Conservation (phyloP, 2,888 invertebrate genomes). For the Brachyptera risi region DNA sequence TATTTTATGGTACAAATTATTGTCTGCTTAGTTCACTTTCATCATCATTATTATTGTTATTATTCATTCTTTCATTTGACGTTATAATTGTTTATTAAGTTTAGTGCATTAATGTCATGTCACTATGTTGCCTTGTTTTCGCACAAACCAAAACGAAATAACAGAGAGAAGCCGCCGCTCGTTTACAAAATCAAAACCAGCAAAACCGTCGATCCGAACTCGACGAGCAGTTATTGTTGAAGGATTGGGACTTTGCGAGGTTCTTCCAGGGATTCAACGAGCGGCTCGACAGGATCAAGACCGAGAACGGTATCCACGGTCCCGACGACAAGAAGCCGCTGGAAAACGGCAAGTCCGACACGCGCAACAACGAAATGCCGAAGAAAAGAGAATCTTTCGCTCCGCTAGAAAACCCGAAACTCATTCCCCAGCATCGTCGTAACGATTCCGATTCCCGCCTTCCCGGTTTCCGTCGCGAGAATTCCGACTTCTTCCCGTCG, state of each 20-base stretch:
- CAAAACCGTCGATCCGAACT: conserved; percentile 53
- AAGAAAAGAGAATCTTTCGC: conserved; percentile 34
- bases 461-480: conserved; percentile 75
- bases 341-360: conserved; percentile 16
- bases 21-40: too few species aligned
- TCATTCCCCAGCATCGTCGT: conserved; percentile 60
- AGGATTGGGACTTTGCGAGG: conserved; percentile 84
- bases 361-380: conserved; percentile 1
- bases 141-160: not conserved
- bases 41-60: too few species aligned
- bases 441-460: conserved; percentile 70
- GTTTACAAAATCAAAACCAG: conserved; percentile 40
- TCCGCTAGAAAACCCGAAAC: conserved; percentile 31
- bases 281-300: conserved; percentile 46
- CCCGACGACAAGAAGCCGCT: conserved; percentile 14
- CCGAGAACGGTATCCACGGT: conserved; percentile 45
- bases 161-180: conserved; percentile 27
- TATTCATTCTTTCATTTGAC: too few species aligned
- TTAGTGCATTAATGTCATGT: too few species aligned
- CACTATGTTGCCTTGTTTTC: not conserved
- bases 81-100: not conserved
- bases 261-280: conserved; percentile 62
- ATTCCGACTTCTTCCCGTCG: conserved; percentile 77
- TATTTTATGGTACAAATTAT: too few species aligned
- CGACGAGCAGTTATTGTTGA: conserved; percentile 74